phyloP scores from a whole-genome alignment of 1,140 invertebrate genomes.

The Trigoniulus corallinus region DNA sequence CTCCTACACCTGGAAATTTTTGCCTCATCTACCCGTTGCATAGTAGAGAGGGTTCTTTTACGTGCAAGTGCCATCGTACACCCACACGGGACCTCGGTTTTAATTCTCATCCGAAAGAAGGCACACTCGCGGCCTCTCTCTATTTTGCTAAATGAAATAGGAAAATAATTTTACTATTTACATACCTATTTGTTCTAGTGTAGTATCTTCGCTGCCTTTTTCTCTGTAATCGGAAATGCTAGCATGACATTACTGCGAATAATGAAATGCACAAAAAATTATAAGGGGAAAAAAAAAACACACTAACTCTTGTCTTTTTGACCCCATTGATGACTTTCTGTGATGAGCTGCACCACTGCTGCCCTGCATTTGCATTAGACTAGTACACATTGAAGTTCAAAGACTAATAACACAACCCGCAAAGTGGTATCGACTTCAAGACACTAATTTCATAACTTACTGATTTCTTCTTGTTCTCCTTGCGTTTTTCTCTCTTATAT shows the following conservation, averaged over 20 bases:
- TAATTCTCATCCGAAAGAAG: too few species aligned
- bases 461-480: slow-evolving; percentile 25
- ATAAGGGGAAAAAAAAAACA: slow-evolving; percentile 6
- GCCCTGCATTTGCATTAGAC: slow-evolving; percentile 15
- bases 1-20: too few species aligned
- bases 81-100: too few species aligned
- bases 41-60: too few species aligned
- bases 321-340: slow-evolving; percentile 22
- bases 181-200: neutral
- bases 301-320: slow-evolving; percentile 27
- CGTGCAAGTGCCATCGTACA: too few species aligned
- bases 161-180: too few species aligned
- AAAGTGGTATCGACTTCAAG: neutral
- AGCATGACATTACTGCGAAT: neutral
- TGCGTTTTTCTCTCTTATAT: slow-evolving; percentile 25
- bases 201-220: slow-evolving; percentile 13
- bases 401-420: slow-evolving; percentile 4
- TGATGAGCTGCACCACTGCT: slow-evolving; percentile 17
- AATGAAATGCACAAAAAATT: neutral
- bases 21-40: too few species aligned
- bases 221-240: slow-evolving; percentile 17
- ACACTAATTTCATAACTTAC: slow-evolving; percentile 8
- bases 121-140: too few species aligned
- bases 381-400: neutral
- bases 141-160: too few species aligned